Evolutionary conservation across 2,797 vertebrate genomes (phyloP).

Genomic region (Euphonia xanthogaster): DNA sequence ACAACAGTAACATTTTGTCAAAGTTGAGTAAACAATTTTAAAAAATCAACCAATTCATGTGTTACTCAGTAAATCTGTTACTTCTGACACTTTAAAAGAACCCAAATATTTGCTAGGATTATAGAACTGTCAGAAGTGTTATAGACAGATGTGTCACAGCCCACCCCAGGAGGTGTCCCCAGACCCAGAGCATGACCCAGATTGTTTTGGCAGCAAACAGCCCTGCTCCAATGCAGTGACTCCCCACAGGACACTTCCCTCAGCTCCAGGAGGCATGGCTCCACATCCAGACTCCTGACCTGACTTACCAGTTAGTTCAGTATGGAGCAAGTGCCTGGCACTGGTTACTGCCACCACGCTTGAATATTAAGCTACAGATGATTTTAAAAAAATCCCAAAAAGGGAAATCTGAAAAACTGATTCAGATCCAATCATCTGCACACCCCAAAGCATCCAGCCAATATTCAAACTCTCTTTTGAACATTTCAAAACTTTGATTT

Average conservation of each 20-base stretch:
- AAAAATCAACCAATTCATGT: background rate
- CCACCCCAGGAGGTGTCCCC: background rate
- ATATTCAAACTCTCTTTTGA: background rate
- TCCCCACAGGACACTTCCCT: background rate
- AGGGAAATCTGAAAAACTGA: background rate
- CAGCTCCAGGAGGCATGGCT: background rate
- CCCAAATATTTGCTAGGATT: background rate
- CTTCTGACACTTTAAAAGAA: background rate
- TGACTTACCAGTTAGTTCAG: background rate
- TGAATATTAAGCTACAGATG: background rate
- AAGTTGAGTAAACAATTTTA: background rate
- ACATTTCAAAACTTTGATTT: background rate
- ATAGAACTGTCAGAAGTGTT: background rate
- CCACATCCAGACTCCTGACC: background rate
- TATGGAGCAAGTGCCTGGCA: background rate
- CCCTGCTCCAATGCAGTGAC: background rate
- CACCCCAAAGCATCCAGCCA: background rate
- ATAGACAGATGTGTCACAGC: rapidly evolving
- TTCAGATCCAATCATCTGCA: background rate
- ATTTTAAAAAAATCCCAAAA: background rate
- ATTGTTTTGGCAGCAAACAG: background rate
- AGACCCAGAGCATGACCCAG: background rate
- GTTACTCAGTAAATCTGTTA: background rate
- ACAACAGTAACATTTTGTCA: background rate
- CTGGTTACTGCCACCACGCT: background rate